Evolutionary conservation across 2,113 vertebrate species (phyloP), one percentile per base, ranked within the genome.

Genomic region (Caranx ignobilis): DNA sequence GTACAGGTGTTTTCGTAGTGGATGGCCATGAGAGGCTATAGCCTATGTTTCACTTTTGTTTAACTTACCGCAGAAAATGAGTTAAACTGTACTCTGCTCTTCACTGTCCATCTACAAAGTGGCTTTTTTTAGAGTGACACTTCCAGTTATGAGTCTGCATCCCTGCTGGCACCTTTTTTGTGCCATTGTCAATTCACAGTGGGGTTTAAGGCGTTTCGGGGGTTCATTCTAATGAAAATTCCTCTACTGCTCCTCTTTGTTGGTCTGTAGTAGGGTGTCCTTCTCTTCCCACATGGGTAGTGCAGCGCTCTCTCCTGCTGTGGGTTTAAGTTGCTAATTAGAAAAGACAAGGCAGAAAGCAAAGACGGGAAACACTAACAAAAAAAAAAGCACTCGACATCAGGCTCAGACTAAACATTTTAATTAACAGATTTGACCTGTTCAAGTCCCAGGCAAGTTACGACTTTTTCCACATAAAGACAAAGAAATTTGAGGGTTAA

Each of bases 191-290:
- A 92, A 90, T 95, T 89, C 93, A 78, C 92, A 92, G 89, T 88
- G 92, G 92, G 87, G 89, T 90, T 88, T 88, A 87, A 92, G 86
- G 86, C 82, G 75, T 94, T 85, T 90, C 85, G 83, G 76, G 87
- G 78, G 82, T 93, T 94, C 91, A 95, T 97, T 96, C 91, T 95
- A 93, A 96, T 93, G 96, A 96, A 96, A 96, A 96, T 96, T 89
- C 88, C 95, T 94, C 77, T 62, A 77, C 83, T 92, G 84, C 88
- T 93, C 92, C 86, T 92, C 93, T 95, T 95, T 94, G 88, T 96
- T 90, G 78, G 81, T 65, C 75, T 85, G 86, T 94, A 81, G 92
- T 87, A 92, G 90, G 89, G 65, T 65, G 64, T 91, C 92, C 92
- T 94, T 92, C 90, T 94, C 90, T 92, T 92, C 85, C 82, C 82